A percentile compares a stretch with the other conserved stretches of the same genome.
Conservation (phyloP, 2,888 invertebrate genomes). For the Hedya salicella region DNA sequence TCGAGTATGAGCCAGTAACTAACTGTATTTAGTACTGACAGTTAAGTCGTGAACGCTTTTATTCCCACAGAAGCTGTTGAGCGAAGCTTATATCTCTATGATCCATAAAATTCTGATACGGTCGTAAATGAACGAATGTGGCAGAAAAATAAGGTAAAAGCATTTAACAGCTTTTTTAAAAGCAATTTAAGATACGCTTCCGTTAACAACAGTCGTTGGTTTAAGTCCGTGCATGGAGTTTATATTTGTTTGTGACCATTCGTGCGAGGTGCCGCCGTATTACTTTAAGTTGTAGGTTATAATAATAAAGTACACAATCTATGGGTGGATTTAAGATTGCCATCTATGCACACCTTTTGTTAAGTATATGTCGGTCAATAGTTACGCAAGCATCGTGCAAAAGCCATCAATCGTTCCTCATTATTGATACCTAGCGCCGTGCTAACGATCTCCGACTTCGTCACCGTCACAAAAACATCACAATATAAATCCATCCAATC, state of each 20-base stretch:
- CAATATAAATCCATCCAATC: conserved; percentile 64
- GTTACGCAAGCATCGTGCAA: conserved; percentile 40
- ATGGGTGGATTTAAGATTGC: not conserved
- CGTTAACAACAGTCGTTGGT: conserved; percentile 10
- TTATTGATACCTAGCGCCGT: conserved; percentile 52
- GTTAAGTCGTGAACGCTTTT: conserved; percentile 26
- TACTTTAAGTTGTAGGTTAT: conserved; percentile 6
- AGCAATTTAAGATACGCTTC: conserved; percentile 16
- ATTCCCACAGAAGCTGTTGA: conserved; percentile 18
- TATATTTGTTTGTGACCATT: conserved; percentile 4
- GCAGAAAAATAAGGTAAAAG: conserved; percentile 28
- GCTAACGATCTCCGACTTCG: conserved; percentile 59
- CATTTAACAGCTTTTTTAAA: conserved; percentile 17
- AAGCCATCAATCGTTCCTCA: conserved; percentile 52
- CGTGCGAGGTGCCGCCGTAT: conserved; percentile 1
- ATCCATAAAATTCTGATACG: conserved; percentile 37
- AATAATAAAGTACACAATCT: conserved; percentile 10
- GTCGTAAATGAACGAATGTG: conserved; percentile 22
- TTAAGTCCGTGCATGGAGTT: conserved; percentile 11
- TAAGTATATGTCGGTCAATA: conserved; percentile 12
- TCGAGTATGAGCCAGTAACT: conserved; percentile 28
- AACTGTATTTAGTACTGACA: conserved; percentile 30
- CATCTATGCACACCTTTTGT: conserved; percentile 14
- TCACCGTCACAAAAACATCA: conserved; percentile 61
- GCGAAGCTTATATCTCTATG: conserved; percentile 33